A percentile compares a stretch with the other conserved stretches of the same genome.
Conservation (phyloP, 1,140 invertebrate species). For the Bombus vancouverensis region DNA sequence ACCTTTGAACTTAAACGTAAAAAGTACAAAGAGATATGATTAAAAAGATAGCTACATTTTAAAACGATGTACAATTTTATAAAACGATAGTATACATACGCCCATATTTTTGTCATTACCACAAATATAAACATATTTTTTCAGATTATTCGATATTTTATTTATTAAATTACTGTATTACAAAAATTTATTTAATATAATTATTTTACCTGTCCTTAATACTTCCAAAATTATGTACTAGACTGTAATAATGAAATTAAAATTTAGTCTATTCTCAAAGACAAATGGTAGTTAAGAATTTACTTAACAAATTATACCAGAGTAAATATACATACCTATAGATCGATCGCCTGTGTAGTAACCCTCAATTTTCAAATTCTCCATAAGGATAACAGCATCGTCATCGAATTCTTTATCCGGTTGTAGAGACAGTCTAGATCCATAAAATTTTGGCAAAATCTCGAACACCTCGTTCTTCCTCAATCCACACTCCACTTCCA, state of each 20-base stretch:
- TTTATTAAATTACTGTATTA: not conserved
- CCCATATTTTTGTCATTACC: not conserved
- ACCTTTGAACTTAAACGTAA: not conserved
- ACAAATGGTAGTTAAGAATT: too few species aligned
- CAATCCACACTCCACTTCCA: conserved; percentile 77
- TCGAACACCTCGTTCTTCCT: conserved; percentile 77
- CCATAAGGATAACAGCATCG: conserved; percentile 84
- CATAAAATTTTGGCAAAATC: conserved; percentile 83
- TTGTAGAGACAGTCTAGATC: conserved; percentile 81
- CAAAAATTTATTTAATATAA: conserved; percentile 1
- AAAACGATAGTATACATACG: not conserved
- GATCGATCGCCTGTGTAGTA: conserved; percentile 82
- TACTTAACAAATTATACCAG: too few species aligned
- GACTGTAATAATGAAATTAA: not conserved
- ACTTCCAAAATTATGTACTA: not conserved
- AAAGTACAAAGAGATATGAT: not conserved
- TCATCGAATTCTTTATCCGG: conserved; percentile 80
- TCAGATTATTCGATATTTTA: not conserved
- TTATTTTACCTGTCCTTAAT: not conserved
- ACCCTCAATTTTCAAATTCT: conserved; percentile 83
- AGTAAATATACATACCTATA: conserved; percentile 52
- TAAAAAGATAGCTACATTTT: not conserved
- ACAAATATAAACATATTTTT: not conserved
- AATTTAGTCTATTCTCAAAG: not conserved
- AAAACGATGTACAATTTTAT: not conserved